A percentile compares a stretch with the other conserved stretches of the same genome.
Conservation (phyloP, 1,140 invertebrate species). For the Protaetia brevitarsis region DNA sequence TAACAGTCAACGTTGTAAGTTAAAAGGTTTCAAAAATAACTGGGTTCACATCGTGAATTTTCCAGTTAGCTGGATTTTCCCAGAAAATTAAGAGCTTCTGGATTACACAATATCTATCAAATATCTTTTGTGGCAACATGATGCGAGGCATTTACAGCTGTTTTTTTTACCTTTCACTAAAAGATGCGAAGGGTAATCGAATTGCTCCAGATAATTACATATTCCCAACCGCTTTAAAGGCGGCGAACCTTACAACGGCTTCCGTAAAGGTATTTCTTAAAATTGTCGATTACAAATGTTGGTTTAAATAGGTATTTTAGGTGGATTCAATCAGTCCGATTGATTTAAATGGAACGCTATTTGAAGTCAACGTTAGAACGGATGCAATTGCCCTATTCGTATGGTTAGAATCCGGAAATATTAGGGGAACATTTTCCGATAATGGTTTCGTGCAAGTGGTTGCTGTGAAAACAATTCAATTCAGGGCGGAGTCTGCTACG, state of each 20-base stretch:
- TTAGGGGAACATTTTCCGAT: slow-evolving; percentile 43
- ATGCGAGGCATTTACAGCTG: slow-evolving; percentile 20
- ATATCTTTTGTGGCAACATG: slow-evolving; percentile 1
- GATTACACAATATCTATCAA: slow-evolving; percentile 19
- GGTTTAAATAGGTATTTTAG: slow-evolving; percentile 17
- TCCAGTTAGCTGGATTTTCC: slow-evolving; percentile 1
- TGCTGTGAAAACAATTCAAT: slow-evolving; percentile 38
- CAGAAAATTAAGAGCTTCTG: slow-evolving; percentile 17
- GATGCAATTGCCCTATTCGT: slow-evolving; percentile 46
- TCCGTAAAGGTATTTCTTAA: slow-evolving; percentile 27
- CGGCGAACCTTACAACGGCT: slow-evolving; percentile 19
- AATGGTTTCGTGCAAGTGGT: slow-evolving; percentile 48
- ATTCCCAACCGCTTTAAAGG: slow-evolving; percentile 29
- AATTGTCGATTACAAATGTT: slow-evolving; percentile 26
- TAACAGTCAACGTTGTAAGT: slow-evolving; percentile 29
- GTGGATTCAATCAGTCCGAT: slow-evolving; percentile 18
- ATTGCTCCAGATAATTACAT: slow-evolving; percentile 32
- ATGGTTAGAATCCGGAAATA: slow-evolving; percentile 42
- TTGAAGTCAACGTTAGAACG: slow-evolving; percentile 41
- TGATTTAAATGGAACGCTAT: slow-evolving; percentile 29
- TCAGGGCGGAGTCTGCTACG: slow-evolving; percentile 22
- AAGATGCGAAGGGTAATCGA: slow-evolving; percentile 17
- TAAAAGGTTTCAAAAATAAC: background rate
- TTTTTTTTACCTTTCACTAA: slow-evolving; percentile 28
- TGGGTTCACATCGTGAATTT: background rate